Conservation (phyloP, 2,113 vertebrate genomes). For the Promerops cafer region DNA sequence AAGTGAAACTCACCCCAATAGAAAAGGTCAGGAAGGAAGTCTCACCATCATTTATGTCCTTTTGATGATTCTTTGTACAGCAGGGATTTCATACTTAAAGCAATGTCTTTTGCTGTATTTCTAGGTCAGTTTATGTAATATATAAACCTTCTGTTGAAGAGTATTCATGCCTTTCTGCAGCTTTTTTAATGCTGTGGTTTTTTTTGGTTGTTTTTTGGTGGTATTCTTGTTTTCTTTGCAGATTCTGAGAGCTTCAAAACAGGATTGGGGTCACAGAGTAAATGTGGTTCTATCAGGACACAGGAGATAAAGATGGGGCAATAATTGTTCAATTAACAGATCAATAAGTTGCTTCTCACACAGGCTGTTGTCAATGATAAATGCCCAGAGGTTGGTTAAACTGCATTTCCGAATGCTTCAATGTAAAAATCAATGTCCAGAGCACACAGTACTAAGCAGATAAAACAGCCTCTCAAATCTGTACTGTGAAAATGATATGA, state of each 20-base stretch:
- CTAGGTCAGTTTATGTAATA: slow-evolving; percentile 5
- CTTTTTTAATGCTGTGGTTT: neutral
- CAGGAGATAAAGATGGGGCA: neutral
- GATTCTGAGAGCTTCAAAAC: neutral
- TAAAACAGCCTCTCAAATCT: neutral
- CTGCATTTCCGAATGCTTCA: neutral
- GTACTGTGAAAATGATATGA: neutral
- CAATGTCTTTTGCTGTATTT: neutral
- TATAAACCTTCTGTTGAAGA: neutral
- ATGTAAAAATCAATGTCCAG: slow-evolving; percentile 11
- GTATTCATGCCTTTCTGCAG: neutral
- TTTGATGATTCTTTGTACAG: neutral
- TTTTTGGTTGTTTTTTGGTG: neutral
- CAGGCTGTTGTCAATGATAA: neutral
- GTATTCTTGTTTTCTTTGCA: neutral
- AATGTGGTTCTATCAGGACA: neutral
- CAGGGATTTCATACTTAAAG: neutral
- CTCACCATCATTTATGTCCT: neutral
- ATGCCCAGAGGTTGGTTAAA: neutral
- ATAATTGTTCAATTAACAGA: slow-evolving; percentile 41
- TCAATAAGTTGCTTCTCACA: slow-evolving; percentile 12
- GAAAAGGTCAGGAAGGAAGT: neutral
- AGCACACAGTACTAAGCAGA: neutral
- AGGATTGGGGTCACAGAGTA: neutral
- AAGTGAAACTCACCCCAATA: neutral